These are phyloP conservation scores for Gryon sp. DNA, from an alignment of 1,140 invertebrate genomes.

Conservation along the genomic window DNA sequence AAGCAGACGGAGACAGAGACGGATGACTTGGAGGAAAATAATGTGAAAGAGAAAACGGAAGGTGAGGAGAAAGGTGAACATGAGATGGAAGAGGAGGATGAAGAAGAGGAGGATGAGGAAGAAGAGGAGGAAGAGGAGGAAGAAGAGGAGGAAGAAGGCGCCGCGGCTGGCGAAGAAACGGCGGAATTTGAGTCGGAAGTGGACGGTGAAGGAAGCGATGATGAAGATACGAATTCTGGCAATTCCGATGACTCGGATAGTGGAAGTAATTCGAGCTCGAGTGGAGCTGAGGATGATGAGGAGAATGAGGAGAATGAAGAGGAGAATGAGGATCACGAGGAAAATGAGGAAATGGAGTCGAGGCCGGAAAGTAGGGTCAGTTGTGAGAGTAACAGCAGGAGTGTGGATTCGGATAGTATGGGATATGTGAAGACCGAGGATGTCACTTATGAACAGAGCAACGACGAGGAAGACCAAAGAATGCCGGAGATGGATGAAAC, in stretches of 20 bases:
- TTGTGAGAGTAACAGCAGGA: constrained; percentile 54
- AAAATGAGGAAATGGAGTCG: constrained; percentile 53
- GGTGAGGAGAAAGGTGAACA: constrained; percentile 5
- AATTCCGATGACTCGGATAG: constrained; percentile 69
- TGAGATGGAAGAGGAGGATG: constrained; percentile 58
- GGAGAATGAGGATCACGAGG: constrained; percentile 59
- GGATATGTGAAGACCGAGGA: constrained; percentile 21
- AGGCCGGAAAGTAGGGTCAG: constrained; percentile 61
- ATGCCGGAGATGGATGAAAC: constrained; percentile 60
- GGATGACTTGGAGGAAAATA: constrained; percentile 58
- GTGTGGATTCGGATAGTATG: constrained; percentile 54
- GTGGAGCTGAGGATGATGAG: constrained; percentile 61
- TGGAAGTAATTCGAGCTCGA: constrained; percentile 59
- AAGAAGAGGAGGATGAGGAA: constrained; percentile 33
- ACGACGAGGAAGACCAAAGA: constrained; percentile 58
- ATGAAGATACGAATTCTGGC: constrained; percentile 39
- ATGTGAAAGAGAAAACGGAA: constrained; percentile 8
- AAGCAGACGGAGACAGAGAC: constrained; percentile 53
- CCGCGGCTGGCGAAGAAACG: constrained; percentile 44
- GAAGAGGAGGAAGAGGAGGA: constrained; percentile 62
- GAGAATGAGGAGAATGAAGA: constrained; percentile 66
- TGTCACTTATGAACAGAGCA: constrained; percentile 38
- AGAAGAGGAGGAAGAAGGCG: constrained; percentile 61
- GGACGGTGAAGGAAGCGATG: constrained; percentile 51
- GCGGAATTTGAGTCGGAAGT: constrained; percentile 70